Evolutionary conservation across 92 coral and sea anemone species (phyloP), one percentile per base, ranked within the genome.

Genomic region (Siderastrea siderea): DNA sequence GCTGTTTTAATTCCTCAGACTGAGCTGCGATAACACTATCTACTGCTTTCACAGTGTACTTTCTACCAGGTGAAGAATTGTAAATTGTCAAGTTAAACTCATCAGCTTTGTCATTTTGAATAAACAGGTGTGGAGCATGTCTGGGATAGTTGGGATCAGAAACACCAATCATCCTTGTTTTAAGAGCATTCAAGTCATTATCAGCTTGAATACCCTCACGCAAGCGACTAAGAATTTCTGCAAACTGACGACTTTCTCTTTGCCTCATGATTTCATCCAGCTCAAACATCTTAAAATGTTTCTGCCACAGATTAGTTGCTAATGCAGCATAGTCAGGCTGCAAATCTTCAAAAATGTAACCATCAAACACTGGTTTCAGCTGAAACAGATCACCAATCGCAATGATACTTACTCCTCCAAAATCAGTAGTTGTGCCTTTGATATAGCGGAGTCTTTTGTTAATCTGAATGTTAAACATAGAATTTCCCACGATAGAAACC

Each of bases 361-460:
- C 77, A 80, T 85, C 90, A 45, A 85, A 17, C 46, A 90, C 90
- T 38, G 82, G 93, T 74, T 62, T 70, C 44, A 84, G 38, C 48
- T 90, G 90, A 75, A 90, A 90, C 52, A 90, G 53, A 62, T 90
- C 90, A n/a, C 93, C 93, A 57, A 84, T 90, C 45, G 90, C 87
- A 71, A 90, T 55, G 14, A 90, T 79, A 38, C 82, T 79, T 6
- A 90, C 86, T 13, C 80, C 90, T 38, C 93, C 93, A 90, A 90
- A 84, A 17, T 84, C 90, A 4, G 72, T 68, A 12, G 14, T 85
- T 48, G 77, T 77, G 12, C 93, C 83, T 19, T 71, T 90, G 16
- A 89, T 83, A 79, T 84, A 90, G 74, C 85, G 67, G 1, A 90
- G 85, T 2, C 86, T 75, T 15, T 85, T 90, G 43, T 84, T 90